Conservation (phyloP, 2,888 invertebrate genomes). For the Petrophora chlorosata region DNA sequence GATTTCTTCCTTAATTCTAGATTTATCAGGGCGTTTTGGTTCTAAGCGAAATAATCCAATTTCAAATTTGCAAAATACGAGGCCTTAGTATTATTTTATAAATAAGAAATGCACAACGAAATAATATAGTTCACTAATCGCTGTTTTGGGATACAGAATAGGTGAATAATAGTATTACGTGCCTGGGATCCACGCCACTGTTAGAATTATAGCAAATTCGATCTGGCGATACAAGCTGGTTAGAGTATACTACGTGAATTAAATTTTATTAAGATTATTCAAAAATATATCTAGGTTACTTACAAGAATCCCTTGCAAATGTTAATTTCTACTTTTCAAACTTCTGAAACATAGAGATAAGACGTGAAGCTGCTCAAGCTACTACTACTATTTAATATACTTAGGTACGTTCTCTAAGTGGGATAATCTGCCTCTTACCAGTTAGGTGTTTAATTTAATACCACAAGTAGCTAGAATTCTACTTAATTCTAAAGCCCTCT, state of each 20-base stretch:
- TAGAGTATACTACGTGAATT: too few species aligned
- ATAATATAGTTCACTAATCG: neutral
- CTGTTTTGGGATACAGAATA: neutral
- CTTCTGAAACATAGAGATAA: slow-evolving; percentile 6
- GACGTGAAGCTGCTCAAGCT: neutral
- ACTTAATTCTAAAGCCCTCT: neutral
- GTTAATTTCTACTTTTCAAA: neutral
- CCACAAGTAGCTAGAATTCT: neutral
- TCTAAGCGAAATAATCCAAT: slow-evolving; percentile 18
- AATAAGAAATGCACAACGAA: neutral
- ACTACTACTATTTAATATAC: neutral
- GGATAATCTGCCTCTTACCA: slow-evolving; percentile 2
- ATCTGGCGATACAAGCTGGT: too few species aligned
- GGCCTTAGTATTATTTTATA: neutral
- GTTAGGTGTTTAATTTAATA: slow-evolving; percentile 6
- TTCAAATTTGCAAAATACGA: slow-evolving; percentile 25
- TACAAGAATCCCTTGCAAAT: too few species aligned
- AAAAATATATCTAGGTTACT: too few species aligned
- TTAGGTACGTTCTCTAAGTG: slow-evolving; percentile 3
- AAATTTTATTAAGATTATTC: too few species aligned
- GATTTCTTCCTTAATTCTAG: slow-evolving; percentile 22
- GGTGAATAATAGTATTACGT: neutral
- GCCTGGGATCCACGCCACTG: too few species aligned
- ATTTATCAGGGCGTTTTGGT: slow-evolving; percentile 16
- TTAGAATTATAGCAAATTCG: too few species aligned